Conservation (phyloP, 2,113 vertebrate genomes). For the Drymodes brunneopygia region DNA sequence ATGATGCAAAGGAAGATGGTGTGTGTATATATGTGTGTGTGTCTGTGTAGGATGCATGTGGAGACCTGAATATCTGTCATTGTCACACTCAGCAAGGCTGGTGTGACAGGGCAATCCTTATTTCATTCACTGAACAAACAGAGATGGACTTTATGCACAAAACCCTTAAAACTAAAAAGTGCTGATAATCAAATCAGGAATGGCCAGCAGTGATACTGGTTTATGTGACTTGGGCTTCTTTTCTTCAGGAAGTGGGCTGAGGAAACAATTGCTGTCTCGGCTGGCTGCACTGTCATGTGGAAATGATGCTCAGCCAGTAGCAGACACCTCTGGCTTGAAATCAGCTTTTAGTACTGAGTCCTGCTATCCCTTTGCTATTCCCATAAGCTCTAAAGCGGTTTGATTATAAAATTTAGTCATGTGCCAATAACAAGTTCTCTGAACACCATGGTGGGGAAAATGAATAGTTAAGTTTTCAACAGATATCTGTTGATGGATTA, state of each 20-base stretch:
- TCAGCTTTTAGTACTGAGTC: background rate
- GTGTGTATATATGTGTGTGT: background rate
- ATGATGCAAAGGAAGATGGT: background rate
- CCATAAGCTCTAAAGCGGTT: background rate
- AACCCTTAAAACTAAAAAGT: background rate
- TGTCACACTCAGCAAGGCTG: background rate
- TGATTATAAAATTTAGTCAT: background rate
- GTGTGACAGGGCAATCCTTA: background rate
- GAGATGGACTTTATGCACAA: background rate
- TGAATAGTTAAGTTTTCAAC: background rate
- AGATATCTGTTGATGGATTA: background rate
- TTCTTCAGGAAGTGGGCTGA: background rate
- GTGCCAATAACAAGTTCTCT: background rate
- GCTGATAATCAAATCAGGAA: background rate
- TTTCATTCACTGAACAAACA: background rate
- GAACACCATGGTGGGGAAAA: background rate
- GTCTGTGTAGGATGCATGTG: no score
- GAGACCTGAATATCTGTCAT: background rate
- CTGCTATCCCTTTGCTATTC: background rate
- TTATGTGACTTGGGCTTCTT: background rate
- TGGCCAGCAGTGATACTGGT: background rate
- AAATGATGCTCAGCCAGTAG: background rate
- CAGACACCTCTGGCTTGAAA: background rate
- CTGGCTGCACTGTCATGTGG: background rate
- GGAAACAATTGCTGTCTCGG: background rate